Conservation (phyloP, 2,113 vertebrate species). For the Nibea coibor region DNA sequence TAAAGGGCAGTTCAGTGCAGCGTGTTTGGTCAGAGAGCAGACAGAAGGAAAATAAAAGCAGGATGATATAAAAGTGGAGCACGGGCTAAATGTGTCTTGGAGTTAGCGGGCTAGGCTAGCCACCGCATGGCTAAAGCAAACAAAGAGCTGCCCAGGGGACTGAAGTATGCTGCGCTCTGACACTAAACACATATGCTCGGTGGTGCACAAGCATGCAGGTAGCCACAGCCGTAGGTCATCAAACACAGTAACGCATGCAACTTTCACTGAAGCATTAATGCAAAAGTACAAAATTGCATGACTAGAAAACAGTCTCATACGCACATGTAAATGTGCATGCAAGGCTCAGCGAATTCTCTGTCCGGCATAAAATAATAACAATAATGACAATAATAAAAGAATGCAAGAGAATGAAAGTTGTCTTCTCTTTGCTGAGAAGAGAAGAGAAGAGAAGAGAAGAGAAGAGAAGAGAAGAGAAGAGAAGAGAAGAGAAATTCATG, state of each 20-base stretch:
- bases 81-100: constrained; percentile 83
- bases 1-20: constrained; percentile 57
- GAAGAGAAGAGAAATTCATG: constrained; percentile 1
- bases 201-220: constrained; percentile 14
- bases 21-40: constrained; percentile 66
- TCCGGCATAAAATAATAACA: neutral
- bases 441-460: neutral
- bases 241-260: neutral
- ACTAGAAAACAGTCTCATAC: neutral
- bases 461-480: too few relatives aligned
- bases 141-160: constrained; percentile 82
- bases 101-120: constrained; percentile 81
- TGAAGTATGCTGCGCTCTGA: constrained; percentile 63
- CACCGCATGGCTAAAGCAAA: constrained; percentile 85
- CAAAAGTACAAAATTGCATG: neutral
- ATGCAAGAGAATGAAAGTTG: neutral
- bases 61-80: constrained; percentile 83
- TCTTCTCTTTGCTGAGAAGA: neutral
- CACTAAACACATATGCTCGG: constrained; percentile 54
- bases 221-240: neutral
- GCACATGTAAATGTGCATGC: neutral
- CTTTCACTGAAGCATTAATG: neutral
- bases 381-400: neutral
- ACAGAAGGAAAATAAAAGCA: constrained; percentile 78
- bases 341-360: neutral